Base-by-base conservation (phyloP, 2,888 invertebrate genomes). In the Cataglyphis cursor region DNA sequence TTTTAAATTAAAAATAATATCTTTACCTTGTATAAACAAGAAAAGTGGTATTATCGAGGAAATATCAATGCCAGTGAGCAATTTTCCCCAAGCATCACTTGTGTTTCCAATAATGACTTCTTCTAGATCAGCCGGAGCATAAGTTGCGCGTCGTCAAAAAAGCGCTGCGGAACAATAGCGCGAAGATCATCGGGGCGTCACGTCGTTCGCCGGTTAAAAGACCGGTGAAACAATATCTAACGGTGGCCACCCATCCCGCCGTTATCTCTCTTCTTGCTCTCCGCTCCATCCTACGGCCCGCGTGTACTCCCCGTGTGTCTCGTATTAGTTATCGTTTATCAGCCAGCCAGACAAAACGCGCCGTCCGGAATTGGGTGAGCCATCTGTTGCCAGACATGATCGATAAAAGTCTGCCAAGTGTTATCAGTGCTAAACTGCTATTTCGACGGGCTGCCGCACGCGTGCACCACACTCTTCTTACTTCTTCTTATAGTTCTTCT, bases 261-360 rank as follows among this genome's bases (percentile, higher is more conserved):
- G 82, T 82, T 68, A 68, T 83, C 81, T 81, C 82, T 73, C 51
- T 81, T 72, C 83, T 83, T 81, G 68, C 72, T 75, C 41, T 10
- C 70, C 51, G 68, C 41, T 28, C 28, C 82, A 61, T 51, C 72
- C 66, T 68, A 28, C 28, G 78, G 65, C 59, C 72, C 70, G 0
- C 74, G 61, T 74, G 65, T 73, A 73, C 88, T 85, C 84, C 89
- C 28, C 28, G 2, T 28, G 51, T 87, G 85, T 89, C 87, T 86
- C 93, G 92, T 93, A 94, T 94, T 94, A 94, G 94, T 94, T 94
- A 94, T 94, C 94, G 94, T 94, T 94, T 94, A 94, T 94, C 94
- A 93, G 91, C 85, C 81, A 78, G 85, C 87, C 88, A 89, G 89
- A 91, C 89, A 91, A 91, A 91, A 91, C 88, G 89, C 89, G 88